Percentiles rank a stretch among this genome's conserved stretches.
phyloP scores from a whole-genome alignment of 2,113 vertebrate species.

The Formicarius rufipectus region DNA sequence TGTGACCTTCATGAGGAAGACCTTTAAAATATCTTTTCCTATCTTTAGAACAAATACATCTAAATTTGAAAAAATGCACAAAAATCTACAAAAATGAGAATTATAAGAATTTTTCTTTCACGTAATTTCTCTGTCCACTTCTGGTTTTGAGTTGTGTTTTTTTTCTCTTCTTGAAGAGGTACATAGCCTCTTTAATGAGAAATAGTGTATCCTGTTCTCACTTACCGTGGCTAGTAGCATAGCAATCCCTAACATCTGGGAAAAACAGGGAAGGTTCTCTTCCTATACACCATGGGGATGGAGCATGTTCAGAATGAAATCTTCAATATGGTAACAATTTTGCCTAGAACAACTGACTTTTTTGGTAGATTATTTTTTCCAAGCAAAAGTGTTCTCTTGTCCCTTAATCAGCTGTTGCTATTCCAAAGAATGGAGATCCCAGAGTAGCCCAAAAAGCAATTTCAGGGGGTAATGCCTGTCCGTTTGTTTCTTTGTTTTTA shows the following conservation, averaged over 20 bases:
- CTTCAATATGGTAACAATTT: neutral
- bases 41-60: neutral
- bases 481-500: neutral
- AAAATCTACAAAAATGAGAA: neutral
- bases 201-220: neutral
- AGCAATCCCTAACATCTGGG: neutral
- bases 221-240: neutral
- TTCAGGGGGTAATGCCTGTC: neutral
- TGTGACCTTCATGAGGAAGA: neutral
- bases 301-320: neutral
- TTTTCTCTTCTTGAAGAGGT: neutral
- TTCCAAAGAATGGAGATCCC: neutral
- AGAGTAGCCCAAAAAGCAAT: neutral
- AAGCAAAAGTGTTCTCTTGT: neutral
- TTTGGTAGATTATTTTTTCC: neutral
- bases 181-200: neutral
- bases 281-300: accelerated
- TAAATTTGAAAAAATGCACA: accelerated
- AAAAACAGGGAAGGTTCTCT: neutral
- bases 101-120: neutral
- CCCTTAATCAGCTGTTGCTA: neutral
- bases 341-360: neutral
- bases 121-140: neutral
- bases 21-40: neutral
- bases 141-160: neutral